Conservation (phyloP, 2,888 invertebrate species). For the Alcis repandata region DNA sequence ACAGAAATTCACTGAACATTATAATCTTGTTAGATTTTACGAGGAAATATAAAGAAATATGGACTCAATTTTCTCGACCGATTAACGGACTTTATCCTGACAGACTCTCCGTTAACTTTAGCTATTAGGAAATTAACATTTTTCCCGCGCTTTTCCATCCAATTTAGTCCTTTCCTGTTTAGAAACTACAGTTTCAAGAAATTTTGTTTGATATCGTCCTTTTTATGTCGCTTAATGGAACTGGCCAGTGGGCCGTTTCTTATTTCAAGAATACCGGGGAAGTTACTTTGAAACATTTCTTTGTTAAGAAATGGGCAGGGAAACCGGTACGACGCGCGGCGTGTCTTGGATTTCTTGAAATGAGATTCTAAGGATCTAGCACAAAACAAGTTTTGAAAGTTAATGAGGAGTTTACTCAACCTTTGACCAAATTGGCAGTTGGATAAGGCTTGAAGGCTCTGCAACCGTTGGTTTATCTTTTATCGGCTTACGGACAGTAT, state of each 20-base stretch:
- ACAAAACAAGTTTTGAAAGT: neutral
- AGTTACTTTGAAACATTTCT: conserved; percentile 9
- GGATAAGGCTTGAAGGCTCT: no score
- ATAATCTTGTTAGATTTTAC: conserved; percentile 1
- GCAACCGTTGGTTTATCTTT: no score
- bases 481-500: no score
- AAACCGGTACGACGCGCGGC: neutral
- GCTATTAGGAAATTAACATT: conserved; percentile 33
- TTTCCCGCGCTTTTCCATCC: conserved; percentile 13
- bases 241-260: conserved; percentile 8
- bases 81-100: conserved; percentile 16
- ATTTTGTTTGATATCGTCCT: conserved; percentile 11
- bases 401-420: no score
- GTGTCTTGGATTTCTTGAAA: neutral
- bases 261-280: conserved; percentile 1
- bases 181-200: conserved; percentile 7
- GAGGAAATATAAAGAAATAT: conserved; percentile 4
- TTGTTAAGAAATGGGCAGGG: neutral
- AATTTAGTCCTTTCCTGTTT: conserved; percentile 22
- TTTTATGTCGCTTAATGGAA: conserved; percentile 3
- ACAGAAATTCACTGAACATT: neutral
- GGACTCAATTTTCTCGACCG: neutral
- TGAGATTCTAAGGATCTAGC: neutral
- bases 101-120: conserved; percentile 26
- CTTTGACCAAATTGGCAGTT: no score